Conservation (phyloP, 2,797 vertebrate species). For the Odontamblyopus lacepedii region DNA sequence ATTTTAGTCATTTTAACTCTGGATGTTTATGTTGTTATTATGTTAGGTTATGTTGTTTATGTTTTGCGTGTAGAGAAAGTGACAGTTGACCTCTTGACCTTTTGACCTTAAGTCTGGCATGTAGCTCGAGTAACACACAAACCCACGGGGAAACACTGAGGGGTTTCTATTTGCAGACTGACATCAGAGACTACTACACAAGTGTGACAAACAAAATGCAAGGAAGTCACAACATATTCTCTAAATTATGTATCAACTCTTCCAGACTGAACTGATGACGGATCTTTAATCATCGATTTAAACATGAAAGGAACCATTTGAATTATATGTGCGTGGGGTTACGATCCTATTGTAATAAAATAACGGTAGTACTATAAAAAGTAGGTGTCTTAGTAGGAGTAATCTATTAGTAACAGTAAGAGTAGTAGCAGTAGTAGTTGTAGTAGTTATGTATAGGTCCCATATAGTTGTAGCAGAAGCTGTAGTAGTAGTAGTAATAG, state of each 20-base stretch:
- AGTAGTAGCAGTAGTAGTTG: neutral
- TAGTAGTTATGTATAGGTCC: neutral
- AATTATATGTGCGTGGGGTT: neutral
- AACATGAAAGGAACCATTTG: neutral
- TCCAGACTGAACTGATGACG: neutral
- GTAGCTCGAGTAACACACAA: constrained; percentile 26
- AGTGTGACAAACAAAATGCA: neutral
- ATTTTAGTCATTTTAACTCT: neutral
- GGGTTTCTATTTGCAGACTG: constrained; percentile 33
- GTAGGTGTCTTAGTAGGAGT: neutral
- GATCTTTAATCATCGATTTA: neutral
- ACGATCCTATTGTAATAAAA: neutral
- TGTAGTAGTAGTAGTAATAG: neutral
- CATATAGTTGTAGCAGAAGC: neutral
- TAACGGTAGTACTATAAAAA: neutral
- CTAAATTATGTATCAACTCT: neutral
- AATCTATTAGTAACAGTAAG: neutral
- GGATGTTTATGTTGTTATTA: neutral
- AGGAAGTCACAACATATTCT: neutral
- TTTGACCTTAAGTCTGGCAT: constrained; percentile 35
- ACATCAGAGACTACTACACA: constrained; percentile 29
- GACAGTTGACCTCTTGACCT: constrained; percentile 19
- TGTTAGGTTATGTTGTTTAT: too few species aligned
- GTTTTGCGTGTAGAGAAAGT: constrained; percentile 14
- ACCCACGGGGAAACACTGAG: constrained; percentile 28